Evolutionary conservation across 2,797 vertebrate species (phyloP).

Genomic region (Silurus lanzhouensis): DNA sequence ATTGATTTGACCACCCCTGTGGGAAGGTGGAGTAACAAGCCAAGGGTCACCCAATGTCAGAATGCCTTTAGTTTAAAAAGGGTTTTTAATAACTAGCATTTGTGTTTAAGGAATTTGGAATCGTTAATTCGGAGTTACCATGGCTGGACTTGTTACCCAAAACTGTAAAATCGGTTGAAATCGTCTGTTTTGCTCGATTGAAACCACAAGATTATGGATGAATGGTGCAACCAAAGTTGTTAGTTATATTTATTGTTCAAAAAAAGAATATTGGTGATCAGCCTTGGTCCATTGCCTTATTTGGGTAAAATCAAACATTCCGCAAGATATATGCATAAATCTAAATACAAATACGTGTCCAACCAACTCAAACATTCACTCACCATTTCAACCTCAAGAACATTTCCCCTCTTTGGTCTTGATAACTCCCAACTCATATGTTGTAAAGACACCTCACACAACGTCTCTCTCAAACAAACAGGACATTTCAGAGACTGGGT

Average conservation of each 20-base stretch:
- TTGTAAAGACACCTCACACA: conserved; percentile 25
- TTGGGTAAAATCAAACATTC: not conserved
- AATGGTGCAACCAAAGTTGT: not conserved
- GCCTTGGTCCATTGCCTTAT: not conserved
- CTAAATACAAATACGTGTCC: not conserved
- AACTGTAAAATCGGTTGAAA: not conserved
- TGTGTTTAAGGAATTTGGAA: too few species aligned
- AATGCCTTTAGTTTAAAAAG: not conserved
- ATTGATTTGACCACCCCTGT: not conserved
- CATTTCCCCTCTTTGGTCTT: not conserved
- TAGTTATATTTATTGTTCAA: not conserved
- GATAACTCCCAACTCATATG: not conserved
- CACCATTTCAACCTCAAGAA: not conserved
- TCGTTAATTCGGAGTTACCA: not conserved
- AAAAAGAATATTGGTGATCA: not conserved
- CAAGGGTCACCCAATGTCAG: not conserved
- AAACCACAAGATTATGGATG: not conserved
- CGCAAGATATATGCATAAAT: not conserved
- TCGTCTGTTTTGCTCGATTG: not conserved
- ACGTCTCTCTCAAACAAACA: conserved; percentile 30
- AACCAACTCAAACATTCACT: not conserved
- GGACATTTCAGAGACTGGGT: conserved; percentile 26
- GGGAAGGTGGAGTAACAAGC: not conserved
- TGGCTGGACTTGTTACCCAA: not conserved
- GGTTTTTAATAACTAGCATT: conserved; percentile 1